Evolutionary conservation across 2,888 invertebrate genomes (phyloP).

Genomic region (Alloplasta piceator): DNA sequence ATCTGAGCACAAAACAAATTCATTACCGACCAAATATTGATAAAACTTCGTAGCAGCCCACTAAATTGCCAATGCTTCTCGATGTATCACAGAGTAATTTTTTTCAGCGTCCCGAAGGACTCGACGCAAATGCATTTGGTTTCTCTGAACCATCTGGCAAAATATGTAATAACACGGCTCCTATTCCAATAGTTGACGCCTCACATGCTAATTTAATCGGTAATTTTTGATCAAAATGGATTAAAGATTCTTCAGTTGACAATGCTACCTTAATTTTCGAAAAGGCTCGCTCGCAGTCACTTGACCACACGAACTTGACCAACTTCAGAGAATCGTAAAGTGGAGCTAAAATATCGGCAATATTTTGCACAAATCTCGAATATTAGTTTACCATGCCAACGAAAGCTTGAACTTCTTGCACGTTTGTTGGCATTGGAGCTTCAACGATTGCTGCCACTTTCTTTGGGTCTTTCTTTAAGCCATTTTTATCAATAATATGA

Average conservation of each 20-base stretch:
- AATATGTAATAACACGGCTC: conserved; percentile 71
- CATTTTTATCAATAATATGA: background rate
- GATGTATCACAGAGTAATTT: conserved; percentile 76
- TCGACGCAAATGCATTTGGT: conserved; percentile 75
- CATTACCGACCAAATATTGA: conserved; percentile 76
- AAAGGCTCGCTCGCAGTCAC: conserved; percentile 53
- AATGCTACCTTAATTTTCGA: conserved; percentile 71
- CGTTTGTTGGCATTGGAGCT: conserved; percentile 69
- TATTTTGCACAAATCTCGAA: conserved; percentile 75
- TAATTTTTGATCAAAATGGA: conserved; percentile 63
- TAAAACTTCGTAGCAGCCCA: conserved; percentile 76
- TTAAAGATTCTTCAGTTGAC: conserved; percentile 41
- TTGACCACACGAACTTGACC: conserved; percentile 11
- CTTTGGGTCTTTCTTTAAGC: conserved; percentile 22
- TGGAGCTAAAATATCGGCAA: conserved; percentile 71
- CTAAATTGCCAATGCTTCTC: conserved; percentile 73
- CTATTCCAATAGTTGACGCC: conserved; percentile 71
- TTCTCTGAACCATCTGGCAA: conserved; percentile 71
- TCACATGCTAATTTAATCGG: conserved; percentile 61
- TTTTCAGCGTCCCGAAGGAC: conserved; percentile 74
- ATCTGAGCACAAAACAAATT: conserved; percentile 74
- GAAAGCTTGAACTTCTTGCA: conserved; percentile 71
- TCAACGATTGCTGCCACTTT: conserved; percentile 68
- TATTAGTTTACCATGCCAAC: conserved; percentile 79
- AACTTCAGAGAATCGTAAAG: conserved; percentile 70